Conservation (phyloP, 1,140 invertebrate genomes). For the Xylocopa sonorina region DNA sequence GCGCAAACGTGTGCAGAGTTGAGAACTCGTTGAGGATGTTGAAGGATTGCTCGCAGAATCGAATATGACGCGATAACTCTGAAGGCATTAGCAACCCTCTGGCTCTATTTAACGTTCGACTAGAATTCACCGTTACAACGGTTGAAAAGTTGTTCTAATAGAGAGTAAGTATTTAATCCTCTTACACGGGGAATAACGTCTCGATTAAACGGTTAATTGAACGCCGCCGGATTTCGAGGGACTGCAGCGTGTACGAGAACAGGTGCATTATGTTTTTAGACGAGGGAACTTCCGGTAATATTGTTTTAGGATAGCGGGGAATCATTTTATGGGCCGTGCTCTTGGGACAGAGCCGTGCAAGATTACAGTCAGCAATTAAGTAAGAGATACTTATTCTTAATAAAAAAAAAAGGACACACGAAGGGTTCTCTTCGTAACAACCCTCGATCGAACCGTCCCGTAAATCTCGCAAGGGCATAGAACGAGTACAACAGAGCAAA, state of each 20-base stretch:
- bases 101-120: too few relatives aligned
- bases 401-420: background rate
- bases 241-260: background rate
- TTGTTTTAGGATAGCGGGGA: background rate
- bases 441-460: background rate
- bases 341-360: too few relatives aligned
- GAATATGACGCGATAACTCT: too few relatives aligned
- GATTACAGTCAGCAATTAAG: too few relatives aligned
- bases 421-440: too few relatives aligned
- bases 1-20: too few relatives aligned
- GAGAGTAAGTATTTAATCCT: conserved; percentile 1
- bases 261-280: background rate
- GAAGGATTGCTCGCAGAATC: too few relatives aligned
- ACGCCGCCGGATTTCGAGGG: background rate
- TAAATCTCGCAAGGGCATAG: background rate
- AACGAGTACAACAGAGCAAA: background rate
- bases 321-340: background rate
- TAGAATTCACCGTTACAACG: background rate
- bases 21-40: too few relatives aligned
- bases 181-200: background rate
- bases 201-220: conserved; percentile 16
- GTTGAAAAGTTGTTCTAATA: background rate
- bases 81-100: too few relatives aligned
- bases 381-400: too few relatives aligned
- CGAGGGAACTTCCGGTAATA: background rate